Evolutionary conservation across 2,113 vertebrate genomes (phyloP).

Genomic region (Limanda limanda): DNA sequence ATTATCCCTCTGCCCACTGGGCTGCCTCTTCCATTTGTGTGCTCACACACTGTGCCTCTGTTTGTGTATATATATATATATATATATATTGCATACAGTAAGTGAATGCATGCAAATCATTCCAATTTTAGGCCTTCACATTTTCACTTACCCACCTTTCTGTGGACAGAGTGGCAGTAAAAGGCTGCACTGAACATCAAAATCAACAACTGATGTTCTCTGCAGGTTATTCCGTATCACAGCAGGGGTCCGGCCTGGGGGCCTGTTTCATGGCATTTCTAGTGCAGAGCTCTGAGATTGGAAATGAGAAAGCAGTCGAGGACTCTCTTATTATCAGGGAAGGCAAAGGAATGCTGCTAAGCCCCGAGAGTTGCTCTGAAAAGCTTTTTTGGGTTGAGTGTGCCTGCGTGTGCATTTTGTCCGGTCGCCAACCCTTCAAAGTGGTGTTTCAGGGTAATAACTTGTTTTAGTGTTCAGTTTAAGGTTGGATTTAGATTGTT

Average conservation of each 20-base stretch:
- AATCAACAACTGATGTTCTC: conserved; percentile 67
- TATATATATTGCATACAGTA: conserved; percentile 25
- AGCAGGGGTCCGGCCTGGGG: conserved; percentile 62
- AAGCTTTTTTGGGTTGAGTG: conserved; percentile 31
- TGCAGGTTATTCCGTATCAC: conserved; percentile 71
- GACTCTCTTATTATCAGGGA: conserved; percentile 67
- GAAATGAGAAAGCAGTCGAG: conserved; percentile 67
- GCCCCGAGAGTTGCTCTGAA: conserved; percentile 32
- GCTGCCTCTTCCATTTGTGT: conserved; percentile 37
- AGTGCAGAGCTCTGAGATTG: conserved; percentile 59
- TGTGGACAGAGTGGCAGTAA: conserved; percentile 31
- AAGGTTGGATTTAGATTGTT: not conserved
- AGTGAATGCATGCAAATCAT: conserved; percentile 45
- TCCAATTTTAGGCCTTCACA: conserved; percentile 32
- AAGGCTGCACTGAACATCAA: conserved; percentile 58
- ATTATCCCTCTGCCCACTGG: conserved; percentile 63
- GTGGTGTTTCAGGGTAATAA: not conserved
- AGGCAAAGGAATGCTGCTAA: conserved; percentile 53
- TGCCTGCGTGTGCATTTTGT: not conserved
- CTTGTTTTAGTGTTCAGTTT: not conserved
- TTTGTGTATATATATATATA: conserved; percentile 20
- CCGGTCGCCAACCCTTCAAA: not conserved
- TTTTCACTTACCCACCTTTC: conserved; percentile 42
- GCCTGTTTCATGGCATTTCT: conserved; percentile 66
- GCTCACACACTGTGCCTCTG: not conserved